A percentile compares a stretch with the other conserved stretches of the same genome.
phyloP scores from a whole-genome alignment of 2,797 vertebrate genomes.

The Tragopan temminckii region DNA sequence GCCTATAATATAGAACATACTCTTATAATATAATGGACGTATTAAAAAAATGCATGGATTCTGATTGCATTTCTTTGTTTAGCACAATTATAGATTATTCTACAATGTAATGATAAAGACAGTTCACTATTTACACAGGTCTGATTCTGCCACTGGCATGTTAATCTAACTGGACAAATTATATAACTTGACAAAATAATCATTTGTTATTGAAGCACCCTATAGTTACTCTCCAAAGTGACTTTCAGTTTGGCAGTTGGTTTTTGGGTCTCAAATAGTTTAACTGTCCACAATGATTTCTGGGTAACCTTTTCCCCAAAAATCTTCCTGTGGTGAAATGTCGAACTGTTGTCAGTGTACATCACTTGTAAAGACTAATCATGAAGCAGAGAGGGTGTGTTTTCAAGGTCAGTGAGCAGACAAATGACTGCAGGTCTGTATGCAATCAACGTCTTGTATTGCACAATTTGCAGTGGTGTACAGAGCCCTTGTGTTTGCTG shows the following conservation, averaged over 20 bases:
- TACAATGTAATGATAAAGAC: not conserved
- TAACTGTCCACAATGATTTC: not conserved
- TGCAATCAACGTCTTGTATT: not conserved
- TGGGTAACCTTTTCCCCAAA: not conserved
- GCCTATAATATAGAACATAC: not conserved
- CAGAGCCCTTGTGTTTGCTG: not conserved
- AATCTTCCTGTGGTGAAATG: not conserved
- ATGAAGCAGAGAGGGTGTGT: not conserved
- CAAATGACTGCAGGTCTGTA: not conserved
- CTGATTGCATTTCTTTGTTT: not conserved
- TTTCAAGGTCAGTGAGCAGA: not conserved
- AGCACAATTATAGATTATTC: not conserved
- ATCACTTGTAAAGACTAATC: not conserved
- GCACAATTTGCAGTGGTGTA: not conserved
- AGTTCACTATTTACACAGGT: not conserved
- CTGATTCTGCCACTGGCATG: not conserved
- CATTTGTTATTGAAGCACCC: not conserved
- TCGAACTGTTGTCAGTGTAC: not conserved
- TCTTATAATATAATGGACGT: not conserved
- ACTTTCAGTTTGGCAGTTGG: not conserved
- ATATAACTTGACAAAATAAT: not conserved
- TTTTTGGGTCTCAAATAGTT: not conserved
- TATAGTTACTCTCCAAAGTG: not conserved
- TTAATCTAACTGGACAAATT: not conserved
- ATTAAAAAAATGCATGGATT: not conserved